Evolutionary conservation across 1,140 invertebrate species (phyloP).

Genomic region (Sinella curviseta): DNA sequence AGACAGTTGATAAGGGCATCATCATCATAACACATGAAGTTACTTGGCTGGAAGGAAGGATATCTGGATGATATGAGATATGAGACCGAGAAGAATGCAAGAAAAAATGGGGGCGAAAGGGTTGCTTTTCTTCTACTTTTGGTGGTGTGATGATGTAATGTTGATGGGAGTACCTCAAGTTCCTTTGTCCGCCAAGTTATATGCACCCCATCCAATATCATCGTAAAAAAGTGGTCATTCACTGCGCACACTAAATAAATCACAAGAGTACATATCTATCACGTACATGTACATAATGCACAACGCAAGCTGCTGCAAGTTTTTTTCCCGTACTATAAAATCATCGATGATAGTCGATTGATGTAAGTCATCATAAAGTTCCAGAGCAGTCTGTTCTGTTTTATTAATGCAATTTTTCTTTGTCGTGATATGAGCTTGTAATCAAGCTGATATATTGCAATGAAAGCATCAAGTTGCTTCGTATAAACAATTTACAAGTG

Average conservation of each 20-base stretch:
- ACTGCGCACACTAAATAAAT: not conserved
- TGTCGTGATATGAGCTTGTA: not conserved
- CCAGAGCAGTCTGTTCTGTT: not conserved
- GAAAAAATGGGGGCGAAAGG: not conserved
- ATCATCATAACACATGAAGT: not conserved
- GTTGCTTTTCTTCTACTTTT: too few species aligned
- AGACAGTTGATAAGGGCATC: not conserved
- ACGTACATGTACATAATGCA: not conserved
- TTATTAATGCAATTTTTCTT: not conserved
- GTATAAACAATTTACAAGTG: not conserved
- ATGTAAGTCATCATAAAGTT: not conserved
- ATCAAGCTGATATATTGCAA: not conserved
- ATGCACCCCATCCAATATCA: not conserved
- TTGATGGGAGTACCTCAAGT: not conserved
- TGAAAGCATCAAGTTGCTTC: conserved; percentile 7
- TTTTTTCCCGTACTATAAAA: too few species aligned
- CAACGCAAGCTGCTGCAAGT: too few species aligned
- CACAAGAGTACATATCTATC: not conserved
- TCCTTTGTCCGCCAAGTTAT: not conserved
- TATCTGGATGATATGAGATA: not conserved
- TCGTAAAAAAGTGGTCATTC: not conserved
- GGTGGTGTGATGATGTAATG: not conserved
- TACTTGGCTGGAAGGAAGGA: not conserved
- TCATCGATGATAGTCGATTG: not conserved
- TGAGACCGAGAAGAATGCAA: not conserved